Evolutionary conservation across 2,797 vertebrate species (phyloP), one percentile per base, ranked within the genome.

Genomic region (Etheostoma perlongum): DNA sequence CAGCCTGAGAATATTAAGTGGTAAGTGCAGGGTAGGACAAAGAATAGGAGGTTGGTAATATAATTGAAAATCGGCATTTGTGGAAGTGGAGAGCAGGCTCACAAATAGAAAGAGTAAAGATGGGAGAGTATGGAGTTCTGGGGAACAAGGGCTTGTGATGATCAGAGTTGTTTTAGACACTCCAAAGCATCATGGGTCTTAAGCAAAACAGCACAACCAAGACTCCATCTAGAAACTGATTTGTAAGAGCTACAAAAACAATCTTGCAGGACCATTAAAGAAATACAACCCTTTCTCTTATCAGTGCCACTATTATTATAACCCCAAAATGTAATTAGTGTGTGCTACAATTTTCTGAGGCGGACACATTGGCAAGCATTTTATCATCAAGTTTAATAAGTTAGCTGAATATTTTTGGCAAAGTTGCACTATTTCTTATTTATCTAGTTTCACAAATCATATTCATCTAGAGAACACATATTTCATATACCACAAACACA

Each of bases 371-470:
- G 91, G 85, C 89, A 90, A 75, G 68, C 72, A 60, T 84, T 88
- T 90, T 85, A 91, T 91, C 89, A 82, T 84, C 86, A 67, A 64
- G 67, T 80, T 88, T 78, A 90, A 78, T 81, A 85, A 72, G 78
- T 79, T 69, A 82, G 79, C 69, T 25, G 63, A 87, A 71, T 78
- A 57, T 81, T 88, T 90, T 83, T 92, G 90, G 91, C 91, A 87
- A 87, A 69, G 78, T 53, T 61, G 58, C 19, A n/a, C 53, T 66
- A 52, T 55, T 78, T 85, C 84, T 76, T 91, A 83, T 93, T 92
- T 91, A 89, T 91, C 83, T 88, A 80, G 81, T 82, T 92, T 91
- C 82, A 89, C 89, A 94, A 92, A 93, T 92, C 87, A 89, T 83
- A 87, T 86, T 88, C 85, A 79, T 90, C 82, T 89, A 72, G 67